A percentile compares a stretch with the other conserved stretches of the same genome.
Conservation (phyloP, 2,797 vertebrate genomes). For the Aselliscus stoliczkanus region DNA sequence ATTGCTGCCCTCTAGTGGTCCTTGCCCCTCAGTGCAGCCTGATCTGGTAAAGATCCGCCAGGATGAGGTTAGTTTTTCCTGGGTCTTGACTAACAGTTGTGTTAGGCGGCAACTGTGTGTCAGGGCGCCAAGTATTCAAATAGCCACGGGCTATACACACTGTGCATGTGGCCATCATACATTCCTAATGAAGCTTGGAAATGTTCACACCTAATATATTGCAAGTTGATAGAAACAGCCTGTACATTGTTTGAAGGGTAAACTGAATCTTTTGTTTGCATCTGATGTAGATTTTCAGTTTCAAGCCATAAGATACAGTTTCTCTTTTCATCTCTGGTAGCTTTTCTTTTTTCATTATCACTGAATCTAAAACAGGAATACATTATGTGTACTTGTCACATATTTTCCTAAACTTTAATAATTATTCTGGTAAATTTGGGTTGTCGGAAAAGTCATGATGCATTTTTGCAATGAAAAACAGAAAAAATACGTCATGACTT, state of each 20-base stretch:
- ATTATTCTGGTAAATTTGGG: too few species aligned
- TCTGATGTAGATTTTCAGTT: background rate
- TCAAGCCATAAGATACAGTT: background rate
- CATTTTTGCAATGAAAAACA: too few species aligned
- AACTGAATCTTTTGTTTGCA: background rate
- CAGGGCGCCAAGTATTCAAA: background rate
- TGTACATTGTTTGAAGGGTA: background rate
- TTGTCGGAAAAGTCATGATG: too few species aligned
- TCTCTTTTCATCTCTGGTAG: background rate
- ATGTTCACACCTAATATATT: background rate
- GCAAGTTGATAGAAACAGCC: background rate
- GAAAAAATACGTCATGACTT: too few species aligned
- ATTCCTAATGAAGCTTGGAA: background rate
- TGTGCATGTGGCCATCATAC: too few species aligned
- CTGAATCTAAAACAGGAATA: background rate
- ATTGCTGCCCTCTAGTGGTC: constrained; percentile 57
- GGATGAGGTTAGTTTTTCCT: background rate
- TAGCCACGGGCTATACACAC: background rate
- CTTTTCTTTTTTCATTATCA: background rate
- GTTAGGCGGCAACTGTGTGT: too few species aligned
- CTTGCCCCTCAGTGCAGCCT: background rate
- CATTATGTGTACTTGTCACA: background rate
- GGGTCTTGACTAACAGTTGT: background rate
- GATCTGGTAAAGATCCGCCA: background rate
- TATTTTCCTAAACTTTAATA: background rate